These are phyloP conservation scores for Cromileptes altivelis DNA, from an alignment of 2,113 vertebrate species.

Conservation along the genomic window DNA sequence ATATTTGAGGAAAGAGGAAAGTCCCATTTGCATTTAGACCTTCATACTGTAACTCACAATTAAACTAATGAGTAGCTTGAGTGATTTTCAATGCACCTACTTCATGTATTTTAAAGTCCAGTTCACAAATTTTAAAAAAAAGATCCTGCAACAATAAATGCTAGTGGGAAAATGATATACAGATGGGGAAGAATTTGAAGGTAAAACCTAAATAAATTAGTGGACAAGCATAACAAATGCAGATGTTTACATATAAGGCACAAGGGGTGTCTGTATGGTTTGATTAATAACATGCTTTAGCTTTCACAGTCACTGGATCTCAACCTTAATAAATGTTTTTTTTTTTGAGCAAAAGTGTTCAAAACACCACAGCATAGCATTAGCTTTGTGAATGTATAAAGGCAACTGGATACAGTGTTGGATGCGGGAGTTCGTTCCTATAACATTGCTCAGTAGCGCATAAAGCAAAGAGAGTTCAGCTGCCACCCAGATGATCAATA, in stretches of 20 bases:
- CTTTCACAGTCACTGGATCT: not conserved
- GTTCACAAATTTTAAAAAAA: not conserved
- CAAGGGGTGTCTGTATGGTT: not conserved
- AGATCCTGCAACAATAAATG: not conserved
- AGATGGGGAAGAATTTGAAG: not conserved
- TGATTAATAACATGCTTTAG: too few relatives aligned
- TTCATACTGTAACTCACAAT: not conserved
- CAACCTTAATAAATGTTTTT: not conserved
- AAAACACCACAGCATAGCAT: not conserved
- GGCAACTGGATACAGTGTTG: too few relatives aligned
- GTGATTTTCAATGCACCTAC: not conserved
- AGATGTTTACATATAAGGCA: not conserved
- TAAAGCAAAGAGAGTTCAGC: too few relatives aligned
- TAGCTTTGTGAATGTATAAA: not conserved
- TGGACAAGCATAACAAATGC: not conserved
- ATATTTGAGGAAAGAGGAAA: constrained; percentile 2
- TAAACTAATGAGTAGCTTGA: not conserved
- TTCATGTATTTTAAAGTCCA: not conserved
- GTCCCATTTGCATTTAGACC: constrained; percentile 7
- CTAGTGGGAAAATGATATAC: not conserved
- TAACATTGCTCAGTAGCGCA: too few relatives aligned
- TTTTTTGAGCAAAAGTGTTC: not conserved
- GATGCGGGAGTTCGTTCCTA: too few relatives aligned
- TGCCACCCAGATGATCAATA: too few relatives aligned
- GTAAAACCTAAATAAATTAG: not conserved